phyloP scores from a whole-genome alignment of 2,888 invertebrate species.

The Stenoptilia bipunctidactyla region DNA sequence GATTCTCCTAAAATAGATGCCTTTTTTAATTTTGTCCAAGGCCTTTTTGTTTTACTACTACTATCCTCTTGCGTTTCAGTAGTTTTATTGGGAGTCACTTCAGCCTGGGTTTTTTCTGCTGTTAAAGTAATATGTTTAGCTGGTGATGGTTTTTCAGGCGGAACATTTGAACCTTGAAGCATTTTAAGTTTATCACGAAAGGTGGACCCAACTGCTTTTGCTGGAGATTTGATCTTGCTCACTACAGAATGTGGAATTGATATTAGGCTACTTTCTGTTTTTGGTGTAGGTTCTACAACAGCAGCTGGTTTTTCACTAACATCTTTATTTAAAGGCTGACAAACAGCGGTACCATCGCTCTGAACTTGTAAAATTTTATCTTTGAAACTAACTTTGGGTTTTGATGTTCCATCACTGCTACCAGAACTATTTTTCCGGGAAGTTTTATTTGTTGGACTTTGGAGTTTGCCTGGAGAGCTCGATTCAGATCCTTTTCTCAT shows the following conservation, averaged over 20 bases:
- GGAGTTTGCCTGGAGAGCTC: constrained; percentile 59
- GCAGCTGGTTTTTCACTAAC: constrained; percentile 51
- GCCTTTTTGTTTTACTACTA: constrained; percentile 66
- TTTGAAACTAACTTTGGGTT: constrained; percentile 74
- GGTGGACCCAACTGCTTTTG: constrained; percentile 56
- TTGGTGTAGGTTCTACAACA: constrained; percentile 54
- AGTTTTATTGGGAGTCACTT: constrained; percentile 37
- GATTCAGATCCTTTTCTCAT: constrained; percentile 63
- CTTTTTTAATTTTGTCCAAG: constrained; percentile 84
- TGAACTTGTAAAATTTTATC: constrained; percentile 73
- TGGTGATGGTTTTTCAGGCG: constrained; percentile 25
- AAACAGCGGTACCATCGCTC: constrained; percentile 58
- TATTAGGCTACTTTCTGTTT: constrained; percentile 56
- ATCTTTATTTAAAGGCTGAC: constrained; percentile 56
- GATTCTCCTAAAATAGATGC: constrained; percentile 74
- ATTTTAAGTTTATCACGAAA: constrained; percentile 64
- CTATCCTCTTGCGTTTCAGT: constrained; percentile 41
- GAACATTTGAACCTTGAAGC: constrained; percentile 49
- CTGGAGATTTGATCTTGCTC: constrained; percentile 65
- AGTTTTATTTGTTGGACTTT: constrained; percentile 56
- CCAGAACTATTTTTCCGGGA: constrained; percentile 63
- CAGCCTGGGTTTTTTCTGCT: constrained; percentile 36
- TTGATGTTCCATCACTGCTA: constrained; percentile 50
- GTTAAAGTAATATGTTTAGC: constrained; percentile 30
- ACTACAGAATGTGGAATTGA: constrained; percentile 66